Base-by-base conservation (phyloP, 2,888 invertebrate species). In the Nemapogon koenigi region DNA sequence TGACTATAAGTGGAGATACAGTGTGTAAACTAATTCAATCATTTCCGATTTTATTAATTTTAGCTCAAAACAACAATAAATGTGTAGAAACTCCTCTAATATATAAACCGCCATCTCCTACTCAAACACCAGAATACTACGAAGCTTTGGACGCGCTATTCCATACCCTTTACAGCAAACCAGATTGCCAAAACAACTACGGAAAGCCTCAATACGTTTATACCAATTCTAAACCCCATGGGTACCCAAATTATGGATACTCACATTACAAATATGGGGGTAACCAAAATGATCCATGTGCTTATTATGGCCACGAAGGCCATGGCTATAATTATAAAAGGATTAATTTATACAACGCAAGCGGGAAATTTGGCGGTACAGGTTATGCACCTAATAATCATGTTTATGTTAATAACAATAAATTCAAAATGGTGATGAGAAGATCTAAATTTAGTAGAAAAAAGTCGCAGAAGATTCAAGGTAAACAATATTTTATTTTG, bases 101-200 rank as follows among this genome's bases (percentile, higher is more conserved):
- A 0, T 78, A 78, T 39, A 67, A 70, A 25, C 78, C 73, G 0
- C 78, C 78, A 0, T 50, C 46, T 1, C 69, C 78, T 0, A 75
- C 76, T 0, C 70, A 62, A 6, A 56, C 75, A 0, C 73, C 78
- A 0, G 75, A 75, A 22, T 76, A 72, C 25, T 76, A 75, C 36
- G 67, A 68, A 29, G 75, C 75, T 0, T 50, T 73, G n/a, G 72
- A 75, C 22, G 60, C 62, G 0, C 35, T 76, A 6, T 57, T 75
- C 15, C 67, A 72, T 11, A 55, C 49, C 4, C 14, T 71, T 2
- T 60, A 17, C 3, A 26, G 28, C 8, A 17, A 38, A 11, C 31
- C 18, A 18, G 22, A 31, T 13, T 28, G 56, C 0, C 55, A 62
- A 16, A 52, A 45, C 7, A 18, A 25, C 13, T 19, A 33, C 8